A percentile compares a stretch with the other conserved stretches of the same genome.
Conservation (phyloP, 2,797 vertebrate genomes). For the Propithecus perrieri region DNA sequence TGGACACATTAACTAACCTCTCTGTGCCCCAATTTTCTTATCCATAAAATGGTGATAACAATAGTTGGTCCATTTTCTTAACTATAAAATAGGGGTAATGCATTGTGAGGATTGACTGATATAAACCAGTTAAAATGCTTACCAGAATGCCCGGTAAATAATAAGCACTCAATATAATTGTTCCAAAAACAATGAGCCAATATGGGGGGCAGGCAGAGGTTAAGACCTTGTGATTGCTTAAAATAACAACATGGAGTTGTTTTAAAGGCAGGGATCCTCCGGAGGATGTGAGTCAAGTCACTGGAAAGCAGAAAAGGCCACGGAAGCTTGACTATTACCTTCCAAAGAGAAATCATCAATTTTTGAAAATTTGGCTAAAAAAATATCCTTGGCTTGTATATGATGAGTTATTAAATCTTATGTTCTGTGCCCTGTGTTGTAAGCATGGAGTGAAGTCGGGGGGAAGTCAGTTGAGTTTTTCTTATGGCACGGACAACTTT, state of each 20-base stretch:
- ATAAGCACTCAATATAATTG: neutral
- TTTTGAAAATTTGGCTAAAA: constrained; percentile 84
- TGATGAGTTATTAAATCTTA: constrained; percentile 78
- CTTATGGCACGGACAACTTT: constrained; percentile 83
- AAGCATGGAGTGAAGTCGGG: constrained; percentile 81
- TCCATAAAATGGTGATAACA: neutral
- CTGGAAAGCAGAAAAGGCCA: constrained; percentile 62
- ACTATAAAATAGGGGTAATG: neutral
- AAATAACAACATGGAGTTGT: constrained; percentile 81
- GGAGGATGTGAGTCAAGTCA: constrained; percentile 57
- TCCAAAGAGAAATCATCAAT: constrained; percentile 75
- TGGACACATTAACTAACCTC: neutral
- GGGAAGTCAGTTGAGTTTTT: constrained; percentile 79
- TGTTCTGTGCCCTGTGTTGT: constrained; percentile 82
- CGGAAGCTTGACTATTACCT: constrained; percentile 62
- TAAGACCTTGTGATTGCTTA: neutral
- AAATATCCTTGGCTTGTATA: constrained; percentile 85
- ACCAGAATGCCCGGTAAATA: neutral
- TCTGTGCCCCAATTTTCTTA: neutral
- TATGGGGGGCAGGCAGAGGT: neutral
- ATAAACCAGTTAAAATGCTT: neutral
- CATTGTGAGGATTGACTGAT: neutral
- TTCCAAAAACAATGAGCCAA: constrained; percentile 17
- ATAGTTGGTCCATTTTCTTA: neutral
- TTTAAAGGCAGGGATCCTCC: constrained; percentile 80